Conservation (phyloP, 1,140 invertebrate genomes). For the Parasteatoda tepidariorum region DNA sequence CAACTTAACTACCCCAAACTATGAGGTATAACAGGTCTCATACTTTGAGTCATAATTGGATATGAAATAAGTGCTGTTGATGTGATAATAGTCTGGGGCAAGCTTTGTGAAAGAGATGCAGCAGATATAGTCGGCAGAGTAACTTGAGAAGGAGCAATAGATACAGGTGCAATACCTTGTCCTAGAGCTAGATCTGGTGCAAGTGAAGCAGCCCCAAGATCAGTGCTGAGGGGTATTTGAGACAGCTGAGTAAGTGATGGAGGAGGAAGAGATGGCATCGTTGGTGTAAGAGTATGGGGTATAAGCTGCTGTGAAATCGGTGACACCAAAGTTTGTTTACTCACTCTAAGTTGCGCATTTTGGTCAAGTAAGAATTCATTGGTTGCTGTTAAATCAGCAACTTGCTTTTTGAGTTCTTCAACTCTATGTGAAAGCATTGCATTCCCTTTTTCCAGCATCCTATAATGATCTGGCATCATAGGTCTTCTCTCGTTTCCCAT, state of each 20-base stretch:
- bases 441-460: constrained; percentile 80
- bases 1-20: constrained; percentile 62
- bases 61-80: constrained; percentile 77
- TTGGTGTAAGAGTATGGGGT: constrained; percentile 49
- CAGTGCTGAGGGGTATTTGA: constrained; percentile 66
- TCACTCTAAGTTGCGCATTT: constrained; percentile 80
- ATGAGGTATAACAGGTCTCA: constrained; percentile 66
- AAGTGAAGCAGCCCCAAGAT: constrained; percentile 68
- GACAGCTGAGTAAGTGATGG: constrained; percentile 52
- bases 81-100: constrained; percentile 67
- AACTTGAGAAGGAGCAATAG: constrained; percentile 67
- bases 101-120: constrained; percentile 52
- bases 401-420: constrained; percentile 80
- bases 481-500: constrained; percentile 31
- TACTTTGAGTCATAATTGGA: constrained; percentile 77
- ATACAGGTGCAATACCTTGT: constrained; percentile 64
- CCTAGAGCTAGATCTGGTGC: constrained; percentile 66
- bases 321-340: constrained; percentile 71
- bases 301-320: constrained; percentile 56
- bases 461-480: constrained; percentile 40
- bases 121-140: constrained; percentile 68
- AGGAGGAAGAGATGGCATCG: constrained; percentile 42
- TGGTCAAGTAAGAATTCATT: constrained; percentile 85
- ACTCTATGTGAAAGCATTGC: constrained; percentile 77
- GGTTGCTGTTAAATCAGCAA: constrained; percentile 79